phyloP scores from a whole-genome alignment of 2,797 vertebrate species.

The Glyptemys insculpta region DNA sequence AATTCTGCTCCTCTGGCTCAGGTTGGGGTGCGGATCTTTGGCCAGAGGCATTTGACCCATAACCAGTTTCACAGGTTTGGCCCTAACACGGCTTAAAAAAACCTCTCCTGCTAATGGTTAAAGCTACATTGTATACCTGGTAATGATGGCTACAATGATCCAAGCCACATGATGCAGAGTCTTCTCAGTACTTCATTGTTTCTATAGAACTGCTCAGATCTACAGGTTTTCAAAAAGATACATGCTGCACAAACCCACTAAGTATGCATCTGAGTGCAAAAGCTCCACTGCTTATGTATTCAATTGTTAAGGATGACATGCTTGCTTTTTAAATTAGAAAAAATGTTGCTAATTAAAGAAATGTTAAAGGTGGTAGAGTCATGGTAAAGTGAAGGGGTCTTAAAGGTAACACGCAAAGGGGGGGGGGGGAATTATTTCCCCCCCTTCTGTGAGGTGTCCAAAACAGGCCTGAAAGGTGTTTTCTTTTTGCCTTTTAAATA shows the following conservation, averaged over 20 bases:
- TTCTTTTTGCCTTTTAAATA: background rate
- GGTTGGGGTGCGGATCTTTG: too few relatives aligned
- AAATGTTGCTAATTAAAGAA: background rate
- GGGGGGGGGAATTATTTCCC: background rate
- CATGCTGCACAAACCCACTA: background rate
- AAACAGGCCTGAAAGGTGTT: background rate
- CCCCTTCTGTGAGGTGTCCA: background rate
- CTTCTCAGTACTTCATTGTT: background rate
- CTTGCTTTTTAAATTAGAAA: background rate
- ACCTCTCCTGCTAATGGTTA: too few relatives aligned
- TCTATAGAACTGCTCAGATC: background rate
- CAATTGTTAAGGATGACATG: background rate
- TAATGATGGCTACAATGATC: too few relatives aligned
- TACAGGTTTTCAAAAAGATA: background rate
- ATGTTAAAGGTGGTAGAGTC: background rate
- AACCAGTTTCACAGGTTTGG: too few relatives aligned
- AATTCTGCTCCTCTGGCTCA: too few relatives aligned
- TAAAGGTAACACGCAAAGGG: background rate
- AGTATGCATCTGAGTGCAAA: background rate
- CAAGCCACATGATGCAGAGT: too few relatives aligned
- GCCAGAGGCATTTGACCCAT: too few relatives aligned
- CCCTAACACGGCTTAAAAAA: too few relatives aligned
- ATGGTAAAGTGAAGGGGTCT: background rate
- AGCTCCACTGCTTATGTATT: background rate
- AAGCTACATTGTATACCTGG: too few relatives aligned